phyloP scores from a whole-genome alignment of 2,113 vertebrate species.

The Gambusia affinis region DNA sequence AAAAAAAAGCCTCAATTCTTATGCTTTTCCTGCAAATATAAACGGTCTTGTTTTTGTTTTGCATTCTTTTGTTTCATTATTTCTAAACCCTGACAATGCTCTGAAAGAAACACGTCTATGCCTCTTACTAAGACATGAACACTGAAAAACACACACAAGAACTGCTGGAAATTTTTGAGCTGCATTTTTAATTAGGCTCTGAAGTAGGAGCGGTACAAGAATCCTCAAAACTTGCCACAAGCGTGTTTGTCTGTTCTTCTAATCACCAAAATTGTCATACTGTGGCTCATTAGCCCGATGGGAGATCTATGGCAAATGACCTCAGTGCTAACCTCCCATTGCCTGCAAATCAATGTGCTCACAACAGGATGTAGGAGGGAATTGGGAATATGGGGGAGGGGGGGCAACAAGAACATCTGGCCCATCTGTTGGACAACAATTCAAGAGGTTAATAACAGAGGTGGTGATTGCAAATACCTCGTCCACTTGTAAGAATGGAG shows the following conservation, averaged over 20 bases:
- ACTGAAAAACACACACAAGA: slow-evolving; percentile 17
- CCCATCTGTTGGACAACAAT: slow-evolving; percentile 33
- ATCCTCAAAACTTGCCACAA: slow-evolving; percentile 48
- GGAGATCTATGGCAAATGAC: slow-evolving; percentile 61
- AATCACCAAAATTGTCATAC: slow-evolving; percentile 63
- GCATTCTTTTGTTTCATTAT: background rate
- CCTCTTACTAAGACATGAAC: slow-evolving; percentile 10
- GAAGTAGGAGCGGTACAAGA: slow-evolving; percentile 19
- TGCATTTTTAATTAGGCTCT: slow-evolving; percentile 28
- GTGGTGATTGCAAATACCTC: slow-evolving; percentile 55
- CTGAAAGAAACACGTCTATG: background rate
- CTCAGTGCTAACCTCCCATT: slow-evolving; percentile 50
- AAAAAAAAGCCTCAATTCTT: background rate
- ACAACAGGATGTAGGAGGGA: slow-evolving; percentile 41
- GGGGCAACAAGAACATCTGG: slow-evolving; percentile 13
- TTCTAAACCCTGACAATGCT: background rate
- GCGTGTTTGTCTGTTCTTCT: slow-evolving; percentile 43
- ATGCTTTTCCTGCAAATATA: background rate
- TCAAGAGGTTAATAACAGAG: slow-evolving; percentile 67
- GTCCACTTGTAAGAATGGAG: slow-evolving; percentile 63
- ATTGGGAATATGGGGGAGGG: slow-evolving; percentile 13
- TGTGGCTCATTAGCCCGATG: slow-evolving; percentile 70
- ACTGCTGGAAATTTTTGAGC: slow-evolving; percentile 14
- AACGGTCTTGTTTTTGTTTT: background rate
- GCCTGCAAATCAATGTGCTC: slow-evolving; percentile 68